These are phyloP conservation scores for Brienomyrus brachyistius DNA, from an alignment of 2,113 vertebrate genomes.

Conservation along the genomic window DNA sequence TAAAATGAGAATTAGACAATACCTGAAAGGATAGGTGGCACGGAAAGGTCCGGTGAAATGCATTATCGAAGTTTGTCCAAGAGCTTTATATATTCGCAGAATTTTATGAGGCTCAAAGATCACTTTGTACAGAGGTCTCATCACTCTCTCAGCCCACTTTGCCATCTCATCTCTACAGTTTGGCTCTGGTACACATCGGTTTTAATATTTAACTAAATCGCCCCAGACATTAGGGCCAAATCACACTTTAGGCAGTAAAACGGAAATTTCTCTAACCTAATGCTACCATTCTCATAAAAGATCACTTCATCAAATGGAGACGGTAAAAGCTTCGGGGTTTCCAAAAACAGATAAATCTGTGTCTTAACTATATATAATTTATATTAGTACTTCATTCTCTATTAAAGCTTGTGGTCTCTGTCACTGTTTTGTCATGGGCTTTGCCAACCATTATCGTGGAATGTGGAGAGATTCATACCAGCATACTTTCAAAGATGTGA, in stretches of 20 bases:
- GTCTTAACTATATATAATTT: neutral
- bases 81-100: neutral
- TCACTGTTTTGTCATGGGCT: neutral
- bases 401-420: neutral
- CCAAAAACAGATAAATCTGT: neutral
- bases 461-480: neutral
- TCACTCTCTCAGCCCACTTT: neutral
- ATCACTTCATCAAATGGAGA: neutral
- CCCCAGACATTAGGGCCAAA: neutral
- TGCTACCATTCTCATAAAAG: neutral
- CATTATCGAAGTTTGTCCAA: neutral
- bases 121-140: conserved; percentile 25
- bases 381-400: neutral
- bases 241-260: neutral
- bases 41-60: neutral
- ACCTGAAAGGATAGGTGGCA: neutral
- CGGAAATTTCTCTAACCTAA: neutral
- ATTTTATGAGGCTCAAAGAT: conserved; percentile 26
- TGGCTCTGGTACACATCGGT: neutral
- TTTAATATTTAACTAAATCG: conserved; percentile 11
- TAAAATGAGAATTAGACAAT: neutral
- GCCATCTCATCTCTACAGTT: neutral
- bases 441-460: neutral
- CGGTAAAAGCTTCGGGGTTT: neutral
- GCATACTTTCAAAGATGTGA: neutral